Base-by-base conservation (phyloP, 2,888 invertebrate genomes). In the Microctonus brassicae region DNA sequence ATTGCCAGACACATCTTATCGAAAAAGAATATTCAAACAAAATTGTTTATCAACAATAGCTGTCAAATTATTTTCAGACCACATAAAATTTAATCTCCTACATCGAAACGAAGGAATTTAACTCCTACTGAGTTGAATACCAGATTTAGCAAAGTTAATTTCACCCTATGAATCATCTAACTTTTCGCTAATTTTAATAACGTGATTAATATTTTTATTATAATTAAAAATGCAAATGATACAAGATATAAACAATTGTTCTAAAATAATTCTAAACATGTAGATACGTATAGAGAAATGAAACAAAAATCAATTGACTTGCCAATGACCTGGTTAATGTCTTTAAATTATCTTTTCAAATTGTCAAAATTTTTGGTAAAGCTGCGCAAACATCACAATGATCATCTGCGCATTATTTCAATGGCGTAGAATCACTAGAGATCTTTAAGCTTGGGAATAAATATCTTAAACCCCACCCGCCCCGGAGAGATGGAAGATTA, bases 391-490 rank as follows among this genome's bases (percentile, higher is more conserved):
- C 20, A 17, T 55, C 9, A 13, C 9, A n/a, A 26, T 47, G 69
- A 69, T 62, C 36, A 34, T 33, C 34, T 26, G 62, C 69, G 69
- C 69, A 69, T 20, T 58, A 67, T 67, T 47, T 17, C 47, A 47
- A 47, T 29, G 67, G 67, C 67, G 67, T 58, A 57, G 58, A 9
- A n/a, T 11, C 13, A 11, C 11, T 2, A 20, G 17, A 65, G 29
- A 57, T 29, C 52, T 26, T 60, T 5, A 5, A 26, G 13, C 33
- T 69, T 58, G 29, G 47, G 60, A 67, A 67, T 67, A 67, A 68
- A 68, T 52, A 29, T 66, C 53, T 17, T 20, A 57, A 63, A 47
- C 58, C 33, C 39, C 67, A 58, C 39, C 29, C 47, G 24, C 64
- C 64, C 34, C 13, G 11, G 26, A 22, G 17, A 29, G 53, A 53